phyloP scores from a whole-genome alignment of 35 echinoderm and acorn worm species.

The Ptychodera flava region DNA sequence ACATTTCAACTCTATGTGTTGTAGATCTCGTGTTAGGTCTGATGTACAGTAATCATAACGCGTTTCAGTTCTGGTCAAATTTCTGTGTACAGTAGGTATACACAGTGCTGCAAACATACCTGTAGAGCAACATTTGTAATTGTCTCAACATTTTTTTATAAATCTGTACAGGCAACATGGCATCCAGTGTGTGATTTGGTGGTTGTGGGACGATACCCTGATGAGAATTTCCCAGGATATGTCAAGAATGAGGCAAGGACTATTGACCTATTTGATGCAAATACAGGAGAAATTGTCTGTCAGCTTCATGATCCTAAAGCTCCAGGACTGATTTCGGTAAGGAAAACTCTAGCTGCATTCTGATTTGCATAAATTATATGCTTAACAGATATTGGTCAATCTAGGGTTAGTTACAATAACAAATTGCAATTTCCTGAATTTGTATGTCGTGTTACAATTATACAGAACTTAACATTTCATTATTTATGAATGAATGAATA shows the following conservation, averaged over 20 bases:
- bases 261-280: slow-evolving; percentile 50
- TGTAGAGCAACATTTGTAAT: too few species aligned
- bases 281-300: slow-evolving; percentile 54
- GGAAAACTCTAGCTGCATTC: not conserved
- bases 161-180: slow-evolving; percentile 61
- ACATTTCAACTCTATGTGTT: too few species aligned
- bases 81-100: too few species aligned
- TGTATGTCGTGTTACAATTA: not conserved
- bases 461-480: not conserved
- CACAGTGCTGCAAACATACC: too few species aligned
- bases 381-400: not conserved
- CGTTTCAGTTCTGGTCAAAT: too few species aligned
- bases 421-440: not conserved
- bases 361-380: not conserved
- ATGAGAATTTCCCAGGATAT: slow-evolving; percentile 36
- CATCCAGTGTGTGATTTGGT: slow-evolving; percentile 59
- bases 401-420: not conserved
- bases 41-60: too few species aligned
- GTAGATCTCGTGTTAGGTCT: too few species aligned
- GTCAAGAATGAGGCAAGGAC: slow-evolving; percentile 20
- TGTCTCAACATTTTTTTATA: too few species aligned
- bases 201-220: slow-evolving; percentile 59
- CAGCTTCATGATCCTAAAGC: slow-evolving; percentile 56
- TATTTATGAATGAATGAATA: not conserved
- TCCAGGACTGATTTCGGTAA: slow-evolving; percentile 44